These are phyloP conservation scores for Lasiurus borealis DNA, from an alignment of 2,113 vertebrate genomes.

Conservation along the genomic window DNA sequence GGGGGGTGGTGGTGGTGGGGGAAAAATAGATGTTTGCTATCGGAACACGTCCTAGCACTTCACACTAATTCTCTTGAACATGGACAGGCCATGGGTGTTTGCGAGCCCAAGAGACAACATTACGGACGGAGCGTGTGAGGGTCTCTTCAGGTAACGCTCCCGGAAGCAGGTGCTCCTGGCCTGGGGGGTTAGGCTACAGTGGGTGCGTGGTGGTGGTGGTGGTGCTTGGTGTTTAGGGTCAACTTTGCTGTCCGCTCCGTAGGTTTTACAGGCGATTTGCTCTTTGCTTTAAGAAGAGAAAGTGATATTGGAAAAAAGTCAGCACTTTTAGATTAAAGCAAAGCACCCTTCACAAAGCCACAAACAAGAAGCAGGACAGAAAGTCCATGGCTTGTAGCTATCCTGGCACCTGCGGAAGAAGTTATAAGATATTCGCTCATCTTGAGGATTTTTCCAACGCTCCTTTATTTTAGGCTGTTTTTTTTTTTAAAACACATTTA, in stretches of 20 bases:
- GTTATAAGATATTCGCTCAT: slow-evolving; percentile 92
- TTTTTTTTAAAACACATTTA: slow-evolving; percentile 91
- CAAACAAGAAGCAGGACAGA: slow-evolving; percentile 94
- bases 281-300: slow-evolving; percentile 95
- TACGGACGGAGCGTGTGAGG: slow-evolving; percentile 84
- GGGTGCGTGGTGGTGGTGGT: slow-evolving; percentile 92
- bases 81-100: slow-evolving; percentile 84
- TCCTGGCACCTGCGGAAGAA: slow-evolving; percentile 96
- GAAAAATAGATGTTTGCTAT: slow-evolving; percentile 86
- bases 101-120: slow-evolving; percentile 85
- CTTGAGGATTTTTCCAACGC: slow-evolving; percentile 91
- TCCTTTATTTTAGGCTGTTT: slow-evolving; percentile 88
- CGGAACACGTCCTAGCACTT: slow-evolving; percentile 84
- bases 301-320: slow-evolving; percentile 93
- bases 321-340: slow-evolving; percentile 96
- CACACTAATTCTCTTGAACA: slow-evolving; percentile 85
- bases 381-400: slow-evolving; percentile 95
- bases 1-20: slow-evolving; percentile 24
- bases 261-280: slow-evolving; percentile 93
- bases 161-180: slow-evolving; percentile 90
- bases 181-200: slow-evolving; percentile 92
- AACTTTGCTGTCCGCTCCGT: slow-evolving; percentile 92
- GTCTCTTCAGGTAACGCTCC: slow-evolving; percentile 87
- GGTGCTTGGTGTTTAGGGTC: slow-evolving; percentile 91
- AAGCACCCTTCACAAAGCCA: slow-evolving; percentile 94